Conservation (phyloP, 2,888 invertebrate species). For the Brenthis daphne region DNA sequence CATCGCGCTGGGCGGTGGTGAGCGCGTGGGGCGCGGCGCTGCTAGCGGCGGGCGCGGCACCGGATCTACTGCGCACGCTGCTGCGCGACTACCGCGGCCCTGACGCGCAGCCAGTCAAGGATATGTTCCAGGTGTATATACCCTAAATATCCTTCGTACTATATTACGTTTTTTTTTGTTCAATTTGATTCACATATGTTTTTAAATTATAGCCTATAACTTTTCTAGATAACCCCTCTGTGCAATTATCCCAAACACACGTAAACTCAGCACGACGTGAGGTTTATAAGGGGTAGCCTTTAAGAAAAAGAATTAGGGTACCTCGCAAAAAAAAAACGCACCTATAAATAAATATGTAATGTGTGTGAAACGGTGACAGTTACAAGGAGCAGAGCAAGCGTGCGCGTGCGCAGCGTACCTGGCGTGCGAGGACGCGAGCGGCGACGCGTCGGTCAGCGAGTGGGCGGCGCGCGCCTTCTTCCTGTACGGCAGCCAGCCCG, state of each 20-base stretch:
- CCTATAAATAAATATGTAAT: neutral
- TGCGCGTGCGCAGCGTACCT: constrained; percentile 94
- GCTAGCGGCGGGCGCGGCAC: constrained; percentile 91
- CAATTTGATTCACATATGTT: too few species aligned
- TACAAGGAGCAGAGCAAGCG: constrained; percentile 91
- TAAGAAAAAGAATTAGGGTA: too few species aligned
- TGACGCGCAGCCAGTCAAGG: constrained; percentile 91
- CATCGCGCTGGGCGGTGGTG: constrained; percentile 88
- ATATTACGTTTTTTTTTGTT: too few species aligned
- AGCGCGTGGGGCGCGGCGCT: constrained; percentile 95
- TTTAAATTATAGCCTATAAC: too few species aligned
- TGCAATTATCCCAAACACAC: too few species aligned
- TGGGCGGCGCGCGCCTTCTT: constrained; percentile 97
- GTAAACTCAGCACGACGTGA: too few species aligned
- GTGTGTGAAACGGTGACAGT: constrained; percentile 46
- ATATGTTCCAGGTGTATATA: constrained; percentile 87
- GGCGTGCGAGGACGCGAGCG: constrained; percentile 86
- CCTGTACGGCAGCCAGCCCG: constrained; percentile 92
- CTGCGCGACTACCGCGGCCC: constrained; percentile 92
- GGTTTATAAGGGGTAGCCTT: too few species aligned
- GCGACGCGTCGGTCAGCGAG: constrained; percentile 85
- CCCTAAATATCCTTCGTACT: too few species aligned
- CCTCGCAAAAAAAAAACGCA: too few species aligned
- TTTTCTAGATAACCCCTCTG: too few species aligned
- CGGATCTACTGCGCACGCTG: constrained; percentile 92